These are phyloP conservation scores for Parnassius glacialis DNA, from an alignment of 2,888 invertebrate genomes.

Conservation along the genomic window DNA sequence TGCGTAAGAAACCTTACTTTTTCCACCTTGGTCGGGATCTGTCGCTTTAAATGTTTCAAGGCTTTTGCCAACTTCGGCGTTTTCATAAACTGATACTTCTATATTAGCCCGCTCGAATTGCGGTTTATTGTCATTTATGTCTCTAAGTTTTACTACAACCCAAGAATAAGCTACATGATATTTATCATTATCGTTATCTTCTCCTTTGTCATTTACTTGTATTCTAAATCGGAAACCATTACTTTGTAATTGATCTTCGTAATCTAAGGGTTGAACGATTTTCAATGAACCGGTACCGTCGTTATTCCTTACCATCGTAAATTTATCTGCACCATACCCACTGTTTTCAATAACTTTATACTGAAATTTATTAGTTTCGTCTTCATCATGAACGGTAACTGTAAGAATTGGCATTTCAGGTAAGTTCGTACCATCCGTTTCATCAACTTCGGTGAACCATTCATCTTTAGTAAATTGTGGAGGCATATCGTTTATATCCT, in stretches of 20 bases:
- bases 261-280: slow-evolving; percentile 97
- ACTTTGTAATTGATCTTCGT: slow-evolving; percentile 96
- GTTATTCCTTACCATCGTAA: slow-evolving; percentile 97
- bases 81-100: slow-evolving; percentile 94
- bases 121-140: slow-evolving; percentile 98
- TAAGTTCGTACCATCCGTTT: slow-evolving; percentile 94
- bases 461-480: slow-evolving; percentile 98
- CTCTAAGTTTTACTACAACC: slow-evolving; percentile 95
- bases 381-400: slow-evolving; percentile 97
- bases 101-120: slow-evolving; percentile 96
- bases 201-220: slow-evolving; percentile 96
- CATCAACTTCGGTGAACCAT: slow-evolving; percentile 97
- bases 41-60: slow-evolving; percentile 97
- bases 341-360: slow-evolving; percentile 97
- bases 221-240: slow-evolving; percentile 97
- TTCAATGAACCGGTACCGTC: slow-evolving; percentile 97
- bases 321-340: slow-evolving; percentile 97
- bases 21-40: slow-evolving; percentile 97
- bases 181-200: slow-evolving; percentile 97
- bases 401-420: slow-evolving; percentile 97
- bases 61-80: slow-evolving; percentile 93
- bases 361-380: slow-evolving; percentile 97
- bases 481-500: slow-evolving; percentile 99
- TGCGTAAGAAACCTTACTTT: slow-evolving; percentile 94
- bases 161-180: slow-evolving; percentile 98